Percentiles rank a stretch among this genome's conserved stretches.
phyloP scores from a whole-genome alignment of 2,888 invertebrate genomes.

The Epirrhoe alternata region DNA sequence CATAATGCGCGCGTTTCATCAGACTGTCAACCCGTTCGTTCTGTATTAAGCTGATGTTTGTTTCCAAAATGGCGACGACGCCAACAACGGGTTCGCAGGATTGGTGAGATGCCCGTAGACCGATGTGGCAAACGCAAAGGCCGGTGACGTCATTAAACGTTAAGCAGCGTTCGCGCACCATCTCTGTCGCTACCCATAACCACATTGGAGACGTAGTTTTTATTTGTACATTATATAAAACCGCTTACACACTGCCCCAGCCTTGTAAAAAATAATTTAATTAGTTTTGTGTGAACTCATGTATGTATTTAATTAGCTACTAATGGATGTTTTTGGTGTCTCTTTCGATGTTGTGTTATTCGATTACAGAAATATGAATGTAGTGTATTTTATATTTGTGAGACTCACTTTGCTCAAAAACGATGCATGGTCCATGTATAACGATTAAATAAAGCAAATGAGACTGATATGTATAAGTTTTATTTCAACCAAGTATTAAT shows the following conservation, averaged over 20 bases:
- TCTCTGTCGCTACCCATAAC: background rate
- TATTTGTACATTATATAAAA: constrained; percentile 45
- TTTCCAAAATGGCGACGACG: background rate
- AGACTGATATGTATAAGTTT: constrained; percentile 72
- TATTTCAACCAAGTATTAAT: constrained; percentile 39
- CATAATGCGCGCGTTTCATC: constrained; percentile 4
- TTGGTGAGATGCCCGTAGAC: background rate
- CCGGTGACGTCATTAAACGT: background rate
- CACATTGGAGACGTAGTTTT: constrained; percentile 16
- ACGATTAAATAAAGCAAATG: constrained; percentile 69
- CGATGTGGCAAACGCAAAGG: constrained; percentile 2
- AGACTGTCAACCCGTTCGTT: background rate
- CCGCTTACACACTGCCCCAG: constrained; percentile 56
- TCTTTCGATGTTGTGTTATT: constrained; percentile 25
- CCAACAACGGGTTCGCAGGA: background rate
- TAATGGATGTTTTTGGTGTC: constrained; percentile 1
- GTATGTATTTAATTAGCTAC: constrained; percentile 15
- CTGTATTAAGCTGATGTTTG: background rate
- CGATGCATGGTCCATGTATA: constrained; percentile 53
- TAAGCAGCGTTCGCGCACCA: background rate
- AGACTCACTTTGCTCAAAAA: constrained; percentile 63
- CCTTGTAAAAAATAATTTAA: constrained; percentile 10
- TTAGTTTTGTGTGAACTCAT: constrained; percentile 11
- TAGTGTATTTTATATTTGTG: constrained; percentile 22
- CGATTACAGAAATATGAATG: constrained; percentile 18